A percentile compares a stretch with the other conserved stretches of the same genome.
phyloP scores from a whole-genome alignment of 2,113 vertebrate species.

The Platysternon megacephalum region DNA sequence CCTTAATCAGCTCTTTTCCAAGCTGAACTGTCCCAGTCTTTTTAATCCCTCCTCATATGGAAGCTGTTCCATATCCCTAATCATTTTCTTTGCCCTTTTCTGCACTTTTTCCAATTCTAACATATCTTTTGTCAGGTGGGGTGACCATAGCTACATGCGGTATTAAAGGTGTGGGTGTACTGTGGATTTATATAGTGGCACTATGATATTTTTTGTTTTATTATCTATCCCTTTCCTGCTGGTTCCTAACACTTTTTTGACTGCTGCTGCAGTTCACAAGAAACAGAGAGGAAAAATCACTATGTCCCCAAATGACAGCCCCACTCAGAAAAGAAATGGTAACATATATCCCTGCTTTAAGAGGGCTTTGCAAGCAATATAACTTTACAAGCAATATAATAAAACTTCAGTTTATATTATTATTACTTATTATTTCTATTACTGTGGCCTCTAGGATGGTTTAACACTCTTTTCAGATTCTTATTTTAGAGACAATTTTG shows the following conservation, averaged over 20 bases:
- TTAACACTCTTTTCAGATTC: background rate
- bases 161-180: background rate
- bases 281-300: background rate
- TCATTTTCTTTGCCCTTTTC: background rate
- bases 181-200: background rate
- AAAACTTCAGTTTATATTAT: background rate
- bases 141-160: background rate
- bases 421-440: no score
- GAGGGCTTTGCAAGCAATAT: background rate
- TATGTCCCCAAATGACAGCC: background rate
- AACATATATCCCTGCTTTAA: slow-evolving; percentile 14
- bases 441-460: background rate
- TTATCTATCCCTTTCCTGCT: background rate
- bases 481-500: background rate
- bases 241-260: background rate
- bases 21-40: background rate
- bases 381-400: background rate
- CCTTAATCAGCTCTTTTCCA: background rate
- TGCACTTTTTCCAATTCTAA: background rate
- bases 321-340: background rate
- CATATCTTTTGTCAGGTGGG: background rate
- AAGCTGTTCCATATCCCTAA: background rate
- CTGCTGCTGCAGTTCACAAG: background rate
- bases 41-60: background rate
- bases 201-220: background rate